phyloP scores from a whole-genome alignment of 2,113 vertebrate genomes.

The Sinocyclocheilus anophthalmus region DNA sequence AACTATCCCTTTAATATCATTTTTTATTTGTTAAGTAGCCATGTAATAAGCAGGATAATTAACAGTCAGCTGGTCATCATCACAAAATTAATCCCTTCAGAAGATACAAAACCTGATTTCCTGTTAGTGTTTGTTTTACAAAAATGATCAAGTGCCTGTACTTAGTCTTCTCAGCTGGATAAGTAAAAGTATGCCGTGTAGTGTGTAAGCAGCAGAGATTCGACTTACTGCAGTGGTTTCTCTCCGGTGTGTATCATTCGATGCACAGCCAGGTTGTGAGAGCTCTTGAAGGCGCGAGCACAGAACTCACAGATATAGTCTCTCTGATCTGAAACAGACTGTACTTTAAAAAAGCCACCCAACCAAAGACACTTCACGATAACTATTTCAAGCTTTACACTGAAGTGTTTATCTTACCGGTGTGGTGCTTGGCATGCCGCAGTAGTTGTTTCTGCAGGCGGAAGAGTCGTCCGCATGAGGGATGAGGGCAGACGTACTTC shows the following conservation, averaged over 20 bases:
- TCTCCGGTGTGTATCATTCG: slow-evolving; percentile 99
- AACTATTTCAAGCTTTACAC: not conserved
- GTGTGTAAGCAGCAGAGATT: not conserved
- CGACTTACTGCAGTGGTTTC: slow-evolving; percentile 94
- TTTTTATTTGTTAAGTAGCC: no score
- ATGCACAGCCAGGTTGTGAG: slow-evolving; percentile 96
- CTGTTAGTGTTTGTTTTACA: no score
- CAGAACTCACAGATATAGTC: slow-evolving; percentile 99
- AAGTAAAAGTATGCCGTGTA: not conserved
- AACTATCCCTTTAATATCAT: no score
- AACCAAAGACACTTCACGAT: not conserved
- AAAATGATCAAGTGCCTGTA: not conserved
- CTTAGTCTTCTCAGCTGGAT: not conserved
- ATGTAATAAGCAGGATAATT: not conserved
- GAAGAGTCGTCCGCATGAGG: slow-evolving; percentile 95
- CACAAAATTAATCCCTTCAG: no score
- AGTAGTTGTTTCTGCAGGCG: slow-evolving; percentile 96
- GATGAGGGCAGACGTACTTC: slow-evolving; percentile 97
- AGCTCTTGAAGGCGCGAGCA: slow-evolving; percentile 97
- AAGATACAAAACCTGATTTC: no score
- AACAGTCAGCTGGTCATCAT: not conserved
- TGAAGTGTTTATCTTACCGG: slow-evolving; percentile 77
- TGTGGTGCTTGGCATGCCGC: slow-evolving; percentile 96
- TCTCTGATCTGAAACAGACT: slow-evolving; percentile 81
- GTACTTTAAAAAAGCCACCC: not conserved